These are phyloP conservation scores for Paraescarpia echinospica DNA, from an alignment of 1,140 invertebrate species.

Conservation along the genomic window DNA sequence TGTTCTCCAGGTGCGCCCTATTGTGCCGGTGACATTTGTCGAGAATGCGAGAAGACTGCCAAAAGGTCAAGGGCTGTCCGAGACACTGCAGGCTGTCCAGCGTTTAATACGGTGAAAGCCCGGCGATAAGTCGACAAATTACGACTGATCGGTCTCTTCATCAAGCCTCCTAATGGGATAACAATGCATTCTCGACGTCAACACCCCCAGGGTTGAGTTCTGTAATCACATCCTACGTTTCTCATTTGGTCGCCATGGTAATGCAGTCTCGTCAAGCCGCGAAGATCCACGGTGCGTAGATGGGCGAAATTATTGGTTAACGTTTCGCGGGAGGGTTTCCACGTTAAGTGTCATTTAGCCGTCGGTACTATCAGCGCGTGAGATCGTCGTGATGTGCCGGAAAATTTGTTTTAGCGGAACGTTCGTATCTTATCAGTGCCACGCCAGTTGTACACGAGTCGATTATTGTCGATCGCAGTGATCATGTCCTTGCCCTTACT, in stretches of 20 bases:
- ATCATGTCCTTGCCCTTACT: neutral
- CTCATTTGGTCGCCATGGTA: neutral
- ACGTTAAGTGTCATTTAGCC: neutral
- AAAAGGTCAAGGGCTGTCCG: neutral
- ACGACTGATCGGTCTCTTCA: neutral
- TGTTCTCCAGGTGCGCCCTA: neutral
- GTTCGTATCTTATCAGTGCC: neutral
- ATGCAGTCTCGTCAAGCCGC: neutral
- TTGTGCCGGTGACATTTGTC: neutral
- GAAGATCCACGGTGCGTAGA: neutral
- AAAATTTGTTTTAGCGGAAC: neutral
- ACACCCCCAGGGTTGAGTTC: neutral
- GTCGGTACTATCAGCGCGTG: neutral
- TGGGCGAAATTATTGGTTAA: conserved; percentile 1
- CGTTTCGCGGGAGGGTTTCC: neutral
- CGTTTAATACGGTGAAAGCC: neutral
- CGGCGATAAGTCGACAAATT: neutral
- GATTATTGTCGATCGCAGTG: neutral
- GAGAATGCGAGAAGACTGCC: neutral
- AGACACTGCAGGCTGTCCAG: neutral
- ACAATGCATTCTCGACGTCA: neutral
- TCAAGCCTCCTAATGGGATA: neutral
- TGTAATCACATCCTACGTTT: neutral
- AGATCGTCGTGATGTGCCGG: neutral
- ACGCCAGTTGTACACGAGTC: neutral